These are phyloP conservation scores for Aspidapion aeneum DNA, from an alignment of 2,888 invertebrate genomes.

Conservation along the genomic window DNA sequence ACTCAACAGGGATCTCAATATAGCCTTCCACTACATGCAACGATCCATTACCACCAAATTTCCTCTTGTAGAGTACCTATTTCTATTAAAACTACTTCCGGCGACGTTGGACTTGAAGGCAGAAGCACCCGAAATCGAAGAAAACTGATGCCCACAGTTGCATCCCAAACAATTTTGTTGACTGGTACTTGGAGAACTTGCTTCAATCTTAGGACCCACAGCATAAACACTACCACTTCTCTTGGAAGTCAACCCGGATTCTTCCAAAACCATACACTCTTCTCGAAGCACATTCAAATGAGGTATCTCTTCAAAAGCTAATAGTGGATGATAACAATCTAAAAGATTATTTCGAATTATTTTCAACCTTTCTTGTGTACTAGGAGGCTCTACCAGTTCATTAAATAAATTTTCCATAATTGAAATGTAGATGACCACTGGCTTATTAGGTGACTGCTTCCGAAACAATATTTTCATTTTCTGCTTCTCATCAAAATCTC, in stretches of 20 bases:
- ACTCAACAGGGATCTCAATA: no score
- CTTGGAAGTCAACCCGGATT: not conserved
- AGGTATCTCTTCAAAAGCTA: slow-evolving; percentile 6
- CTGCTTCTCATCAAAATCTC: slow-evolving; percentile 14
- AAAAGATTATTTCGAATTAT: slow-evolving; percentile 8
- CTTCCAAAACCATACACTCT: not conserved
- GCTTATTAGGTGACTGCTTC: slow-evolving; percentile 8
- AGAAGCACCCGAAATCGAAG: no score
- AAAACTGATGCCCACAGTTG: no score
- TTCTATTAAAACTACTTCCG: no score
- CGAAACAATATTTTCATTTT: slow-evolving; percentile 5
- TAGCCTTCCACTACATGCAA: no score
- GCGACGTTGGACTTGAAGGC: no score
- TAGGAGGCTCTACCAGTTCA: slow-evolving; percentile 1
- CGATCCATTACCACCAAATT: no score
- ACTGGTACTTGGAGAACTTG: no score
- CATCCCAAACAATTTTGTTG: no score
- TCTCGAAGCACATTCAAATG: not conserved
- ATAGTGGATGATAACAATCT: slow-evolving; percentile 1
- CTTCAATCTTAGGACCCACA: no score
- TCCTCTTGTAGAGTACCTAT: no score
- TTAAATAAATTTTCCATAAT: slow-evolving; percentile 10
- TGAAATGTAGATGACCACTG: slow-evolving; percentile 9
- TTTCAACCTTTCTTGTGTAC: slow-evolving; percentile 10
- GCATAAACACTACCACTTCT: no score